Conservation (phyloP, 2,797 vertebrate species). For the Phaenicophaeus curvirostris region DNA sequence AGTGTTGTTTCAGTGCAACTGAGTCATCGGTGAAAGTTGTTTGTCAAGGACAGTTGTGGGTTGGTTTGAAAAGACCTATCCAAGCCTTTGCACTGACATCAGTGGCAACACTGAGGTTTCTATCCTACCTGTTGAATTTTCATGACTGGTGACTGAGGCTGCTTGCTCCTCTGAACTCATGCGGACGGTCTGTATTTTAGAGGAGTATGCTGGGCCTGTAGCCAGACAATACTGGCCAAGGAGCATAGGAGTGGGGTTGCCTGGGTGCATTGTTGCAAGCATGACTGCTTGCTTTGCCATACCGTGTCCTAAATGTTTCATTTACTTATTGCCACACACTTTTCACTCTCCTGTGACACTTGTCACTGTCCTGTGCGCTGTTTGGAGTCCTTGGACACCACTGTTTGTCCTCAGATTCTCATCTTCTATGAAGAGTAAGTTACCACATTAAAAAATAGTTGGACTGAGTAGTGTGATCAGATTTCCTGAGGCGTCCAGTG, state of each 20-base stretch:
- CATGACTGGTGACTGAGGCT: background rate
- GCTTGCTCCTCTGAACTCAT: slow-evolving; percentile 21
- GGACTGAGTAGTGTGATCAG: background rate
- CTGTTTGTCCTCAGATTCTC: background rate
- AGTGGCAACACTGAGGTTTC: background rate
- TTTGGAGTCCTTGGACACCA: background rate
- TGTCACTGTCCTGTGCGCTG: background rate
- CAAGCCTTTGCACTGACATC: background rate
- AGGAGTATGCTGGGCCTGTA: background rate
- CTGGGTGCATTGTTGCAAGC: background rate
- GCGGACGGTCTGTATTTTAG: background rate
- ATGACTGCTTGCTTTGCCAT: background rate
- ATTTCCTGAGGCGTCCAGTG: background rate
- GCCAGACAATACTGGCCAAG: background rate
- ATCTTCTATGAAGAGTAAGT: background rate
- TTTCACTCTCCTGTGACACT: background rate
- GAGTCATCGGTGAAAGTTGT: background rate
- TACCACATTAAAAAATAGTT: background rate
- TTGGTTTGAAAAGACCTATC: slow-evolving; percentile 3
- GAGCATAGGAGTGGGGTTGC: background rate
- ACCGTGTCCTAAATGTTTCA: background rate
- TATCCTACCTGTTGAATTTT: background rate
- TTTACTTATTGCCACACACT: background rate
- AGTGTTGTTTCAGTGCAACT: background rate
- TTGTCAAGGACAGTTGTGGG: background rate